These are phyloP conservation scores for Lysiphlebus fabarum DNA, from an alignment of 1,140 invertebrate genomes.

Conservation along the genomic window DNA sequence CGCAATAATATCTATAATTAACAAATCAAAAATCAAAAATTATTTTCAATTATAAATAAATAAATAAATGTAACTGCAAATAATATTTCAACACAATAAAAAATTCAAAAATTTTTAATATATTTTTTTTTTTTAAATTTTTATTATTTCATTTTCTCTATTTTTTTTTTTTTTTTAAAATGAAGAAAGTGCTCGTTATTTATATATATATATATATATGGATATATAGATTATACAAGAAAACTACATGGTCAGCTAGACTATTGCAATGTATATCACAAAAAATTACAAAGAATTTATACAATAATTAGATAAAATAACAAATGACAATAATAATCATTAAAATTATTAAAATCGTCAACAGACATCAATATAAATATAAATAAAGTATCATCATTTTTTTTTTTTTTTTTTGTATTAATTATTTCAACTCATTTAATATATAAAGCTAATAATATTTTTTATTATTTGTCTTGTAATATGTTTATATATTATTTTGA, in stretches of 20 bases:
- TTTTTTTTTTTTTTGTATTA: too few relatives aligned
- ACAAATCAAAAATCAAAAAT: constrained; percentile 3
- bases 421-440: too few relatives aligned
- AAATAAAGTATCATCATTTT: too few relatives aligned
- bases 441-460: too few relatives aligned
- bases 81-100: too few relatives aligned
- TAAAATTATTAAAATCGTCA: constrained; percentile 40
- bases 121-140: constrained; percentile 11
- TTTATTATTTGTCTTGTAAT: too few relatives aligned
- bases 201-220: too few relatives aligned
- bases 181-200: constrained; percentile 45
- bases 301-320: constrained; percentile 54
- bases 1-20: constrained; percentile 35
- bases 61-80: too few relatives aligned
- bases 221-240: constrained; percentile 48
- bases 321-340: constrained; percentile 49
- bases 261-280: constrained; percentile 57
- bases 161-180: constrained; percentile 36
- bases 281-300: constrained; percentile 56
- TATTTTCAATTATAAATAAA: constrained; percentile 7
- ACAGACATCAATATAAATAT: constrained; percentile 46
- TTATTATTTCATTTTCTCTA: constrained; percentile 34
- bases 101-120: neutral
- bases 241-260: constrained; percentile 48
- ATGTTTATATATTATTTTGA: too few relatives aligned